Base-by-base conservation (phyloP, 2,888 invertebrate species). In the Pollenia labialis region DNA sequence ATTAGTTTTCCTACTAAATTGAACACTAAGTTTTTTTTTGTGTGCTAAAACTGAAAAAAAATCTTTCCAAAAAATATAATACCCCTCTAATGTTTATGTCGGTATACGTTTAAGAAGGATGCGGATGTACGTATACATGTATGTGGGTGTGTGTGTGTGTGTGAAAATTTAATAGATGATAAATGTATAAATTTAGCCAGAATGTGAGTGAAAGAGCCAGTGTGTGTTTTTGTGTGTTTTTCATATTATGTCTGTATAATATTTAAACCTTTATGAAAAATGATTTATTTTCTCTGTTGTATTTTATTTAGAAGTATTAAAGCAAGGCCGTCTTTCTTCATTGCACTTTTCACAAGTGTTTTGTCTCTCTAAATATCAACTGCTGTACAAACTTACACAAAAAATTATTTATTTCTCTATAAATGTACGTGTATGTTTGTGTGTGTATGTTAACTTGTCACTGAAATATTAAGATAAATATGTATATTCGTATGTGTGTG, bases 311-410 rank as follows among this genome's bases (percentile, higher is more conserved):
- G 14, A 56, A 72, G 46, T 48, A 69, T 71, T 54, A 76, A 74
- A 69, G 48, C 82, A 64, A 77, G 83, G 83, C 50, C 76, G 66
- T 58, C 62, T 54, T 72, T 76, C 82, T 71, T 62, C 60, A 69
- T 40, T 76, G 69, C 62, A 76, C 48, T 62, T 77, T 83, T 77
- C 48, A 69, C 69, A 83, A 83, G 82, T 83, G 48, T 64, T 48
- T 54, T 74, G 64, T 76, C 71, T 52, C 44, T 54, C 32, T 64
- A 4, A 46, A 23, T 23, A 12, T 14, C 56, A 12, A 18, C 7
- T 18, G 9, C 9, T 16, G 46, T 0, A 68, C 52, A 66, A n/a
- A 54, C 32, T 12, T 10, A 71, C n/a, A 69, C n/a, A 42, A 42
- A 8, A 3, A 62, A 0, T 10, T n/a, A 62, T 2, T 10, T n/a